Base-by-base conservation (phyloP, 2,797 vertebrate genomes). In the Carduelis carduelis region DNA sequence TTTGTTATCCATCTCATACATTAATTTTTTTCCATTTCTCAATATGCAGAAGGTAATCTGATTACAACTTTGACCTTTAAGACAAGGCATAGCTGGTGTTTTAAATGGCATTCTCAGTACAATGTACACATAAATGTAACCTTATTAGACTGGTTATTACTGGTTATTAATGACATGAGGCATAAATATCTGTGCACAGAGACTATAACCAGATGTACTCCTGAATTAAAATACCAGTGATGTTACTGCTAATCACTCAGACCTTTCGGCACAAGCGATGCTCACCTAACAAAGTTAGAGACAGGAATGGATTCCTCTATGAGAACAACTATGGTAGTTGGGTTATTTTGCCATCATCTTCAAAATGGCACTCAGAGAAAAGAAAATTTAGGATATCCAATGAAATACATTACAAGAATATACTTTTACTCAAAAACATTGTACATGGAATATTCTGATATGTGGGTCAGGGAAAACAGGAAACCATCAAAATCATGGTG, bases 41-140 rank as follows among this genome's bases (percentile, higher is more conserved):
- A 49, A 19, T 81, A 61, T 47, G 47, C 37, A 95, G 83, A 63
- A 90, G 20, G 28, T 83, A 92, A 89, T 84, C 37, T 46, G 59
- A 65, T 93, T 60, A 63, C 37, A 83, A 24, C n/a, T 75, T 66
- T 70, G 88, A 90, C 92, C 94, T 96, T 93, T 84, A 93, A 86
- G 66, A 50, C 53, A 78, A 90, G 65, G 35, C 19, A 64, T 30
- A 53, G 19, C 49, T 64, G 95, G 50, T 30, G 89, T 91, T 61
- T 57, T 56, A 89, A 84, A 91, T 87, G 64, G 39, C 41, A 69
- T 65, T 91, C 82, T 77, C 69, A 9, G 7, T 52, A 55, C n/a
- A 53, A 86, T 9, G 47, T 59, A 87, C n/a, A 64, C 34, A 60
- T 56, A 71, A 90, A 32, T 0, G 0, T 76, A 94, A 92, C 50